These are phyloP conservation scores for Sminthurinus signatus DNA, from an alignment of 1,140 invertebrate species.

Conservation along the genomic window DNA sequence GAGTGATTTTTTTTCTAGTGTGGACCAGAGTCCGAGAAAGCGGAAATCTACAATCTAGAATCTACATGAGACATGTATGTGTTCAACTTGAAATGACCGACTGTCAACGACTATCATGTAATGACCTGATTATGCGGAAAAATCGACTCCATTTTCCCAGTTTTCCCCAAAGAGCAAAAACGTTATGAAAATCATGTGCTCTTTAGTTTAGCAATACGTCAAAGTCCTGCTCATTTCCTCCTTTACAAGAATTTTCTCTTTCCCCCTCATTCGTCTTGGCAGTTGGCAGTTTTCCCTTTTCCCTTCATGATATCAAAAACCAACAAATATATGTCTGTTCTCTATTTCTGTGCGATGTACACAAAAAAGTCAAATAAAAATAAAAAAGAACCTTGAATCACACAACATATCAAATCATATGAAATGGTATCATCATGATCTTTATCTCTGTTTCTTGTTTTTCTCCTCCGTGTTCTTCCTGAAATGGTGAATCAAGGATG, in stretches of 20 bases:
- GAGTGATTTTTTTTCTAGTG: background rate
- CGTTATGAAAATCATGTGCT: slow-evolving; percentile 1
- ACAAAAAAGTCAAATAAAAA: too few relatives aligned
- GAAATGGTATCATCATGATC: too few relatives aligned
- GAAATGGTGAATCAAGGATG: too few relatives aligned
- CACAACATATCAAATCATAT: too few relatives aligned
- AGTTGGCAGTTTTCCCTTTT: background rate
- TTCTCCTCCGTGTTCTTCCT: too few relatives aligned
- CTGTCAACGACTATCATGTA: background rate
- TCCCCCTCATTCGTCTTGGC: background rate
- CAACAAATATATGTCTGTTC: too few relatives aligned
- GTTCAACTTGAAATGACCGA: slow-evolving; percentile 8
- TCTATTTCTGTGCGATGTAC: too few relatives aligned
- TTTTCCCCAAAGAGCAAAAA: slow-evolving; percentile 1
- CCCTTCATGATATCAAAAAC: too few relatives aligned
- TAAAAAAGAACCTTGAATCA: too few relatives aligned
- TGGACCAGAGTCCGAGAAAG: too few relatives aligned
- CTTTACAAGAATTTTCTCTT: background rate
- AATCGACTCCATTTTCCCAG: background rate
- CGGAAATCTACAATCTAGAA: background rate
- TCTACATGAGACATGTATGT: too few relatives aligned
- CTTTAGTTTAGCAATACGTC: background rate
- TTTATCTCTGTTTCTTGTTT: too few relatives aligned
- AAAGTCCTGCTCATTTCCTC: background rate
- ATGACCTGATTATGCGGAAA: slow-evolving; percentile 6